Evolutionary conservation across 2,888 invertebrate genomes (phyloP).

Genomic region (Caenorhabditis angaria): DNA sequence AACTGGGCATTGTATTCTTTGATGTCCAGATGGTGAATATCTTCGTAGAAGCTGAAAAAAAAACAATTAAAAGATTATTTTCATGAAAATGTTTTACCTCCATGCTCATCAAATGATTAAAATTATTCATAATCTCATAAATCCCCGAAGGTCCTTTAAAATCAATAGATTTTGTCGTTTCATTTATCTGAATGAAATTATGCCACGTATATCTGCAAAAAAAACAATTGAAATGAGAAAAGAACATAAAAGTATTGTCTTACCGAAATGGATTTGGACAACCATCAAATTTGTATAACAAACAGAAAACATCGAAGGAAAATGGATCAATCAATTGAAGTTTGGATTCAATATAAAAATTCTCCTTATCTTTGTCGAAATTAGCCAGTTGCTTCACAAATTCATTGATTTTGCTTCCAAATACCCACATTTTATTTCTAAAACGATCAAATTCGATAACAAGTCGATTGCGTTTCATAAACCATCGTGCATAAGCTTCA

Average conservation of each 20-base stretch:
- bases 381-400: background rate
- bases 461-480: background rate
- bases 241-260: too few species aligned
- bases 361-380: background rate
- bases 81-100: background rate
- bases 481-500: background rate
- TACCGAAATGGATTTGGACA: too few species aligned
- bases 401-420: background rate
- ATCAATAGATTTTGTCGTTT: too few species aligned
- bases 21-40: background rate
- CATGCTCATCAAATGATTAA: background rate
- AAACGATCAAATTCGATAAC: background rate
- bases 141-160: too few species aligned
- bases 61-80: background rate
- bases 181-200: too few species aligned
- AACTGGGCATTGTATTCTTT: background rate
- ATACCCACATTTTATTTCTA: background rate
- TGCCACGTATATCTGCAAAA: too few species aligned
- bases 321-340: too few species aligned
- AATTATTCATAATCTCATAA: background rate
- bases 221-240: too few species aligned
- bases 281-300: too few species aligned
- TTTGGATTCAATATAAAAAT: too few species aligned
- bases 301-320: too few species aligned
- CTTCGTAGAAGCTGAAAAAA: background rate